phyloP scores from a whole-genome alignment of 2,888 invertebrate genomes.

The Trachelus troglodyta region DNA sequence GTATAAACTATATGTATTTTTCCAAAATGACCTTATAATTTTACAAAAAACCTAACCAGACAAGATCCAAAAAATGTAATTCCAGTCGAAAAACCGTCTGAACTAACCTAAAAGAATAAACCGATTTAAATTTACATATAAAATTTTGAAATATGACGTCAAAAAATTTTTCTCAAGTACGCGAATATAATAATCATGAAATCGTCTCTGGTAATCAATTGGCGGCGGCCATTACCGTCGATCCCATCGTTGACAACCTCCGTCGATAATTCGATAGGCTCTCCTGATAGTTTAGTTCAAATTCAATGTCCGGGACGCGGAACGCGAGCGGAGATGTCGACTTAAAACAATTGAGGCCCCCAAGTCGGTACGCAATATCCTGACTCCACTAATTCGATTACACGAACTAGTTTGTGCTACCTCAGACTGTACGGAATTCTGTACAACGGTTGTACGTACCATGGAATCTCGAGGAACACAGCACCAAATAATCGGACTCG shows the following conservation, averaged over 20 bases:
- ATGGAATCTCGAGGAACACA: background rate
- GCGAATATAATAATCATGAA: too few species aligned
- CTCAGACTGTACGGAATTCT: conserved; percentile 21
- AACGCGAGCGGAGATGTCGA: conserved; percentile 58
- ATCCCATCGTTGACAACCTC: background rate
- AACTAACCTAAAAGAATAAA: too few species aligned
- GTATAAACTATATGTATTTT: background rate
- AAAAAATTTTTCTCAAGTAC: too few species aligned
- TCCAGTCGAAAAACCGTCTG: too few species aligned
- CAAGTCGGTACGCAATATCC: conserved; percentile 64
- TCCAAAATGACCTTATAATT: background rate
- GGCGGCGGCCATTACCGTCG: background rate
- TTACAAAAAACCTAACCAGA: background rate
- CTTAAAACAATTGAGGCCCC: conserved; percentile 64
- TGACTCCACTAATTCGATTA: conserved; percentile 65
- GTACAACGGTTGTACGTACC: conserved; percentile 4
- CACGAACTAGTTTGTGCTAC: conserved; percentile 54
- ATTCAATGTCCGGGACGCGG: conserved; percentile 61
- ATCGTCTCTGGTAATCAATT: background rate
- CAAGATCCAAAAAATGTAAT: too few species aligned
- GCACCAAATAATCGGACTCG: conserved; percentile 62
- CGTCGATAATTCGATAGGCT: conserved; percentile 56
- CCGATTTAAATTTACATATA: too few species aligned
- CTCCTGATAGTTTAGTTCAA: conserved; percentile 62
- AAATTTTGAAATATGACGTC: too few species aligned